Conservation (phyloP, 2,888 invertebrate genomes). For the Falcaria lacertinaria region DNA sequence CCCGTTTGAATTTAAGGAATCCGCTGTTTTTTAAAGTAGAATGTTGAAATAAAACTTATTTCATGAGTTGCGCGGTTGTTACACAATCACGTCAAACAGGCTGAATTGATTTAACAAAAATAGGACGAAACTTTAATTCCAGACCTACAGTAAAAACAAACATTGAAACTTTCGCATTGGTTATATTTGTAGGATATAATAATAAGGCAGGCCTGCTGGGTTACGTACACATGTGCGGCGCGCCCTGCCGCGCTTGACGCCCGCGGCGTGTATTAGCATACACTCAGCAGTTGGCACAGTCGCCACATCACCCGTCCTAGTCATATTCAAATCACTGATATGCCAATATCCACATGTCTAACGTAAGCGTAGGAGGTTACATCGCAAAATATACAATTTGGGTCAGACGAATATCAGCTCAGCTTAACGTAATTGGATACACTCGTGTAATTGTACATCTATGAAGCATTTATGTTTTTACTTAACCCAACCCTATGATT, state of each 20-base stretch:
- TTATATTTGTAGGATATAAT: too few species aligned
- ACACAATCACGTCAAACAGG: too few species aligned
- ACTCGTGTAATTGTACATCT: slow-evolving; percentile 57
- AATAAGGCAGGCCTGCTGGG: slow-evolving; percentile 1
- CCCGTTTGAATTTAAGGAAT: too few species aligned
- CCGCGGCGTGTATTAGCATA: slow-evolving; percentile 51
- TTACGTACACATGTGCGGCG: slow-evolving; percentile 22
- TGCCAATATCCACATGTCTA: slow-evolving; percentile 56
- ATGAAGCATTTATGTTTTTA: slow-evolving; percentile 54
- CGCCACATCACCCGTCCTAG: slow-evolving; percentile 15
- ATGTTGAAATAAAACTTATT: too few species aligned
- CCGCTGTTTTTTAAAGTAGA: too few species aligned
- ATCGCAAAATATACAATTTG: slow-evolving; percentile 59
- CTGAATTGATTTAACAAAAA: too few species aligned
- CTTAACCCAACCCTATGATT: slow-evolving; percentile 53
- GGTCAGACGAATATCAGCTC: slow-evolving; percentile 58
- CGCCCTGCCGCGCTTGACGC: slow-evolving; percentile 30
- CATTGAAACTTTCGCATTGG: too few species aligned
- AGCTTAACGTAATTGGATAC: slow-evolving; percentile 53
- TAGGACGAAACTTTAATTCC: too few species aligned
- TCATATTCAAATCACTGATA: slow-evolving; percentile 47
- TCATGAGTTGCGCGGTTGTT: too few species aligned
- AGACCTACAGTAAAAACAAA: too few species aligned
- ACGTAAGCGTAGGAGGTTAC: slow-evolving; percentile 52
- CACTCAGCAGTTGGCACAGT: slow-evolving; percentile 20